phyloP scores from a whole-genome alignment of 2,888 invertebrate genomes.

The Lycophotia porphyrea region DNA sequence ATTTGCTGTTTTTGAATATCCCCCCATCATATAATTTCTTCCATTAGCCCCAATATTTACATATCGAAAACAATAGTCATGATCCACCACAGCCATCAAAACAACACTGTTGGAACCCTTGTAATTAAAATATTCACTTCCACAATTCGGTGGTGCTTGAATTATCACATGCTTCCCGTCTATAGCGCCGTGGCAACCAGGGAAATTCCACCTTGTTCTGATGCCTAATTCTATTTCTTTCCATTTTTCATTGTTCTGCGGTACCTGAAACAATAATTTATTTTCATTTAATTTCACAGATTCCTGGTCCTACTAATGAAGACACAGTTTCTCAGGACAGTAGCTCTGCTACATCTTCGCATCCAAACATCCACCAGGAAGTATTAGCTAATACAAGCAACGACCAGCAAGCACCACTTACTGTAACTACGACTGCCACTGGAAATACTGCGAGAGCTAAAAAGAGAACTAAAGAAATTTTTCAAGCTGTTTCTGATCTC shows the following conservation, averaged over 20 bases:
- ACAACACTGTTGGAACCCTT: slow-evolving; percentile 38
- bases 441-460: slow-evolving; percentile 21
- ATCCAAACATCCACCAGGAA: slow-evolving; percentile 22
- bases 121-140: slow-evolving; percentile 40
- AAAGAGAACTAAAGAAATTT: slow-evolving; percentile 11
- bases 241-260: slow-evolving; percentile 13
- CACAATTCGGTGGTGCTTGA: slow-evolving; percentile 44
- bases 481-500: slow-evolving; percentile 16
- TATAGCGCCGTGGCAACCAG: slow-evolving; percentile 36
- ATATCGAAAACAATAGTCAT: slow-evolving; percentile 35
- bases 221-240: slow-evolving; percentile 9
- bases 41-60: slow-evolving; percentile 38
- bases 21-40: slow-evolving; percentile 39
- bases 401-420: slow-evolving; percentile 13
- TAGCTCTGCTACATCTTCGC: slow-evolving; percentile 31
- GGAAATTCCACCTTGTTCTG: slow-evolving; percentile 28
- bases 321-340: slow-evolving; percentile 38
- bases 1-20: slow-evolving; percentile 25
- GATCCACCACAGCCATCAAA: slow-evolving; percentile 37
- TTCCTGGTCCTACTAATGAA: slow-evolving; percentile 34
- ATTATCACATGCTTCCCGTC: slow-evolving; percentile 50
- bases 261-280: slow-evolving; percentile 32
- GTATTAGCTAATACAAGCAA: slow-evolving; percentile 28
- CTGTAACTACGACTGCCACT: slow-evolving; percentile 11
- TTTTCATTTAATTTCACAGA: slow-evolving; percentile 25